A percentile compares a stretch with the other conserved stretches of the same genome.
These are phyloP conservation scores for Nycticorax nycticorax DNA, from an alignment of 2,113 vertebrate genomes.

Conservation along the genomic window DNA sequence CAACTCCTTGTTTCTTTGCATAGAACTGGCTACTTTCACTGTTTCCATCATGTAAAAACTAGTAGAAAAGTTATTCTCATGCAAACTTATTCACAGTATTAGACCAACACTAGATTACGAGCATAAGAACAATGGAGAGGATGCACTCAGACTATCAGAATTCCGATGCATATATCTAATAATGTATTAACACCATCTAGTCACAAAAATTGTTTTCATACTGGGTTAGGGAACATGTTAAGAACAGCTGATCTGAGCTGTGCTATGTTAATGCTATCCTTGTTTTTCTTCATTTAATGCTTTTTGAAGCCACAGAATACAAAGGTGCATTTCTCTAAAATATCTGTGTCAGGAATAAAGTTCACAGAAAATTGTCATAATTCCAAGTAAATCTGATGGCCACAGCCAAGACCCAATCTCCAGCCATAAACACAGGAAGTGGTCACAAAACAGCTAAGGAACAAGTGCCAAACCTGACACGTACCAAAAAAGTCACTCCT, in stretches of 20 bases:
- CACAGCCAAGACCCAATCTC: background rate
- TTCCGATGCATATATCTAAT: background rate
- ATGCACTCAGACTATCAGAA: background rate
- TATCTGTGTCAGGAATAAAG: background rate
- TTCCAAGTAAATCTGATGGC: background rate
- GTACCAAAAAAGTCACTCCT: background rate
- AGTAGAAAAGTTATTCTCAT: background rate
- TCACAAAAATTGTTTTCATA: background rate
- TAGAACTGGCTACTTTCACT: background rate
- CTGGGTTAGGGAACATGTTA: background rate
- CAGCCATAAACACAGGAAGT: background rate
- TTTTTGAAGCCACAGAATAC: background rate
- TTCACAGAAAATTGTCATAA: background rate
- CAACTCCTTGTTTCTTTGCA: background rate
- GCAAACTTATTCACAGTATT: background rate
- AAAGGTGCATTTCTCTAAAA: background rate
- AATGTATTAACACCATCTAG: background rate
- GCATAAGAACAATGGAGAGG: background rate
- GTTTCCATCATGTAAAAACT: background rate
- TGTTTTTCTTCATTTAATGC: background rate
- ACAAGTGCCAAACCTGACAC: background rate
- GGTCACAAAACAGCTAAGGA: background rate
- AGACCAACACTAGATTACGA: background rate
- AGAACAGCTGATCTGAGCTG: background rate
- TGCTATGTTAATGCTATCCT: background rate